Conservation (phyloP, 1,140 invertebrate species). For the Heliconius himera region DNA sequence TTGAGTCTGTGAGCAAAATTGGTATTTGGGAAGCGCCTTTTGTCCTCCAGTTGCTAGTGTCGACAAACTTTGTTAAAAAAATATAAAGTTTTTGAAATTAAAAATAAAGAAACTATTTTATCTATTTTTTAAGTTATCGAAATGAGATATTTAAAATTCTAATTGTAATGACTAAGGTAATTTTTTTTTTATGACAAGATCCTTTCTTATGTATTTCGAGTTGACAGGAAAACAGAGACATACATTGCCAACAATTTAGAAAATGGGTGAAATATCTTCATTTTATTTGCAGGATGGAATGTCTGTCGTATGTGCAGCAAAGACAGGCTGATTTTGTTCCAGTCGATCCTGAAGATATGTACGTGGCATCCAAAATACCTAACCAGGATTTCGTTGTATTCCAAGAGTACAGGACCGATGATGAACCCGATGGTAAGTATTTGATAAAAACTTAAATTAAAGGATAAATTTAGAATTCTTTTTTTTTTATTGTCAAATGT, state of each 20-base stretch:
- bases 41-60: neutral
- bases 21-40: neutral
- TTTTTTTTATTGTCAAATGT: neutral
- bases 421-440: slow-evolving; percentile 83
- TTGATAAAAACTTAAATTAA: neutral
- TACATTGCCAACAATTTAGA: neutral
- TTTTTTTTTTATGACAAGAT: too few relatives aligned
- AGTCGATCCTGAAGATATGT: slow-evolving; percentile 92
- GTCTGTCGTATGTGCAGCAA: slow-evolving; percentile 87
- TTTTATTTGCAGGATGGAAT: slow-evolving; percentile 83
- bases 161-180: too few relatives aligned
- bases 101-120: too few relatives aligned
- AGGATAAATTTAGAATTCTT: neutral
- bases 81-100: too few relatives aligned
- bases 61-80: neutral
- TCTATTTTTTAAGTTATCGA: too few relatives aligned
- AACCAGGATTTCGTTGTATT: slow-evolving; percentile 85
- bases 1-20: neutral
- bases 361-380: slow-evolving; percentile 87
- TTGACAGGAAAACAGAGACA: too few relatives aligned
- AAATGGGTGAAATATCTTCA: neutral
- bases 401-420: slow-evolving; percentile 86
- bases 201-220: too few relatives aligned
- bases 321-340: slow-evolving; percentile 90
- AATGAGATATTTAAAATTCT: too few relatives aligned